Percentiles rank a stretch among this genome's conserved stretches.
These are phyloP conservation scores for Syrmaticus mikado DNA, from an alignment of 2,113 vertebrate genomes.

Conservation along the genomic window DNA sequence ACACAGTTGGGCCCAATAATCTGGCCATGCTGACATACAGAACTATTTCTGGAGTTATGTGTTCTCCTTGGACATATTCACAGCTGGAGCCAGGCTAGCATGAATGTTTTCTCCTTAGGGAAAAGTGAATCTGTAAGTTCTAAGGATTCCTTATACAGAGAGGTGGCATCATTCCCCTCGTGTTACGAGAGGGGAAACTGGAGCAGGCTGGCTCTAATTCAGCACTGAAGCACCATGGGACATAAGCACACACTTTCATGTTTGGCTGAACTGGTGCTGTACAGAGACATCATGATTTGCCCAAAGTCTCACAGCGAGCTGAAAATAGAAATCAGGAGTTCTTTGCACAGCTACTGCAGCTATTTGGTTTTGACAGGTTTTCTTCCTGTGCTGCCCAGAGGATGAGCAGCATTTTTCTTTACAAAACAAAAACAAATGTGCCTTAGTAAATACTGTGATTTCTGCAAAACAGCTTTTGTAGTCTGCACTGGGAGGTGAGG, in stretches of 20 bases:
- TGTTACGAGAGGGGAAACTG: neutral
- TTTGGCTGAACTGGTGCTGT: neutral
- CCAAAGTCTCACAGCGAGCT: neutral
- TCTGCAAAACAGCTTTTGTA: neutral
- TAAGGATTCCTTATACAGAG: neutral
- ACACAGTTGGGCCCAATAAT: rapidly evolving
- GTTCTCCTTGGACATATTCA: neutral
- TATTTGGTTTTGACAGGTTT: neutral
- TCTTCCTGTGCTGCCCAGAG: neutral
- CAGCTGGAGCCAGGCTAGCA: neutral
- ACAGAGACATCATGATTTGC: neutral
- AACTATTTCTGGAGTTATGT: neutral
- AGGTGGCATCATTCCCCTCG: neutral
- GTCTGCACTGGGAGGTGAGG: neutral
- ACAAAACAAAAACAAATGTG: neutral
- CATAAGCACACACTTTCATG: neutral
- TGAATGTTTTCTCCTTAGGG: neutral
- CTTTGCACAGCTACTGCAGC: neutral
- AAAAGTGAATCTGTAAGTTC: neutral
- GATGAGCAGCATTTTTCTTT: neutral
- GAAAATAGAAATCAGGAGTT: neutral
- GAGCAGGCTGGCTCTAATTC: neutral
- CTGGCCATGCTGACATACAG: neutral
- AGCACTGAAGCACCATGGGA: neutral
- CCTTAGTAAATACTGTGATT: neutral